Conservation (phyloP, 2,888 invertebrate species). For the Eulithis prunata region DNA sequence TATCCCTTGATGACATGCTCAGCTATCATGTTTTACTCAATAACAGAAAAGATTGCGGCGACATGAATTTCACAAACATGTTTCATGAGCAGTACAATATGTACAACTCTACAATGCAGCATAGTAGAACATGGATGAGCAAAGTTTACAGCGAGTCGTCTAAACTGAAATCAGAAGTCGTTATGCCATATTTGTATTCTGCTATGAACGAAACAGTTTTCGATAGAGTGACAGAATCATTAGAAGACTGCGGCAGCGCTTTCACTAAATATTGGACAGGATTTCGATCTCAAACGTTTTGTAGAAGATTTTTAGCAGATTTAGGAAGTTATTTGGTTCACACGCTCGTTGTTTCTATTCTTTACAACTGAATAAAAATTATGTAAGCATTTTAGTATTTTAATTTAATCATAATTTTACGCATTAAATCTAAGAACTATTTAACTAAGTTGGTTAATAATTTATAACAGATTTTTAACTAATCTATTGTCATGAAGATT, state of each 20-base stretch:
- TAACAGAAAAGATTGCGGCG: slow-evolving; percentile 33
- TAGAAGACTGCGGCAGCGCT: slow-evolving; percentile 12
- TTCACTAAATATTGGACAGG: slow-evolving; percentile 19
- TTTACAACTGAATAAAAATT: slow-evolving; percentile 18
- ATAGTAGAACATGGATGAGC: slow-evolving; percentile 24
- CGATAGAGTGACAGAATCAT: slow-evolving; percentile 12
- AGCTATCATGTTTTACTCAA: slow-evolving; percentile 25
- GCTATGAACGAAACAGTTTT: slow-evolving; percentile 35
- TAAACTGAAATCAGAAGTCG: slow-evolving; percentile 15
- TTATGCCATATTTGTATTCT: slow-evolving; percentile 17
- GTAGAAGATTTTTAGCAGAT: slow-evolving; percentile 17
- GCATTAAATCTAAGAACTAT: slow-evolving; percentile 20
- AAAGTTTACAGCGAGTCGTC: slow-evolving; percentile 12
- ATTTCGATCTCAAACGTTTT: slow-evolving; percentile 17
- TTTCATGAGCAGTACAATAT: slow-evolving; percentile 9
- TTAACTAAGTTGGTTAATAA: slow-evolving; percentile 25
- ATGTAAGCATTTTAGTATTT: slow-evolving; percentile 18
- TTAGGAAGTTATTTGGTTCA: slow-evolving; percentile 19
- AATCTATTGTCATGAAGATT: slow-evolving; percentile 15
- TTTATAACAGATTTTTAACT: slow-evolving; percentile 15
- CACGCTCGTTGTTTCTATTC: slow-evolving; percentile 7
- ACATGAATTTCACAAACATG: slow-evolving; percentile 26
- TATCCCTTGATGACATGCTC: slow-evolving; percentile 30
- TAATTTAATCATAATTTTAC: slow-evolving; percentile 16
- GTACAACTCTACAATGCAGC: slow-evolving; percentile 14